Base-by-base conservation (phyloP, 2,113 vertebrate species). In the Scopus umbretta region DNA sequence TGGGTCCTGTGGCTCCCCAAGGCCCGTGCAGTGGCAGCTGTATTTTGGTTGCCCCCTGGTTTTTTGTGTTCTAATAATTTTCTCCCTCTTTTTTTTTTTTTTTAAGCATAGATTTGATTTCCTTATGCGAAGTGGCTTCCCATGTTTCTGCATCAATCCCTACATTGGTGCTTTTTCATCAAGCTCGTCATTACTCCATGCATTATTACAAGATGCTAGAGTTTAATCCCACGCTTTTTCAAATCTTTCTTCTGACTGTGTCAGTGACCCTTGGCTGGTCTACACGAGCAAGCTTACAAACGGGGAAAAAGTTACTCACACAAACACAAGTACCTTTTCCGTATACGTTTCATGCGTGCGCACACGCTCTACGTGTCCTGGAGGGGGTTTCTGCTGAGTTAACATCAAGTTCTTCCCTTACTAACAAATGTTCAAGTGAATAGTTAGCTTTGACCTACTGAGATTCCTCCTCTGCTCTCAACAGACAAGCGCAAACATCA, bases 131-230 rank as follows among this genome's bases (percentile, higher is more conserved):
- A 45, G 15, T 22, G 75, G 8, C 40, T 88, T 50, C 17, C 26
- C 13, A 2, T 38, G 10, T 36, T 74, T 19, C 23, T 1, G 1
- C 0, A 0, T 38, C 7, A n/a, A 42, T 78, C 15, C 45, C n/a
- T 27, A 17, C 2, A 2, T 6, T 4, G 11, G 2, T 22, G 27
- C 6, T 40, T 81, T 40, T 78, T 30, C 11, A 7, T 7, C 47
- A 11, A 43, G 12, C 7, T 36, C 36, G 30, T 12, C 0, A 0
- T 7, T 10, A 11, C 27, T 65, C 15, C 2, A 0, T 32, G 5
- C 20, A 20, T 6, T 13, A 2, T 50, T 36, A 15, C 0, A 0
- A 45, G n/a, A 43, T 50, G 25, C 47, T 34, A 13, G 3, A 10
- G 29, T 78, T 45, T n/a, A 32, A 7, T n/a, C 14, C 25, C 1